Evolutionary conservation across 2,888 invertebrate species (phyloP).

Genomic region (Dyspetes luteomarginatus): DNA sequence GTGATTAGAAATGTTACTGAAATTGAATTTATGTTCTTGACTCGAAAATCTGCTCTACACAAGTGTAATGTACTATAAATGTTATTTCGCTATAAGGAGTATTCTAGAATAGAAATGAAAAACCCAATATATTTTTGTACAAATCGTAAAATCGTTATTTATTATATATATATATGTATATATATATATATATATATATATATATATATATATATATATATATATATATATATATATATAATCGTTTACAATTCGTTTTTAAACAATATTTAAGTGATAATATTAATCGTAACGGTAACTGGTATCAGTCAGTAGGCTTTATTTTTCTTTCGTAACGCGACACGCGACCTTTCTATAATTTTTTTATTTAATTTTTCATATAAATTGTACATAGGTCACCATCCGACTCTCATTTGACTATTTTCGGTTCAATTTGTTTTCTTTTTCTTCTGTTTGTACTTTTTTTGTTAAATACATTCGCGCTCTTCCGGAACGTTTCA

Average conservation of each 20-base stretch:
- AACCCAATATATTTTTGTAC: constrained; percentile 64
- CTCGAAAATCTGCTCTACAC: too few species aligned
- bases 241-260: constrained; percentile 46
- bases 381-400: constrained; percentile 26
- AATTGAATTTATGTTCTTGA: too few species aligned
- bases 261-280: constrained; percentile 68
- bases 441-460: constrained; percentile 46
- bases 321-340: background rate
- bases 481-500: constrained; percentile 31
- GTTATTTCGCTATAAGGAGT: background rate
- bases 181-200: too few species aligned
- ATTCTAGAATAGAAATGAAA: background rate
- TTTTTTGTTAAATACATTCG: constrained; percentile 44
- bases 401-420: background rate
- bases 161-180: too few species aligned
- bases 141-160: constrained; percentile 75
- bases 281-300: constrained; percentile 71
- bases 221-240: too few species aligned
- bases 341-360: background rate
- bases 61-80: too few species aligned
- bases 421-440: background rate
- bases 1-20: too few species aligned
- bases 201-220: too few species aligned
- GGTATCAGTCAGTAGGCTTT: constrained; percentile 56
- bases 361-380: background rate